Evolutionary conservation across 35 echinoderm and acorn worm species (phyloP).

Genomic region (Apostichopus californicus): DNA sequence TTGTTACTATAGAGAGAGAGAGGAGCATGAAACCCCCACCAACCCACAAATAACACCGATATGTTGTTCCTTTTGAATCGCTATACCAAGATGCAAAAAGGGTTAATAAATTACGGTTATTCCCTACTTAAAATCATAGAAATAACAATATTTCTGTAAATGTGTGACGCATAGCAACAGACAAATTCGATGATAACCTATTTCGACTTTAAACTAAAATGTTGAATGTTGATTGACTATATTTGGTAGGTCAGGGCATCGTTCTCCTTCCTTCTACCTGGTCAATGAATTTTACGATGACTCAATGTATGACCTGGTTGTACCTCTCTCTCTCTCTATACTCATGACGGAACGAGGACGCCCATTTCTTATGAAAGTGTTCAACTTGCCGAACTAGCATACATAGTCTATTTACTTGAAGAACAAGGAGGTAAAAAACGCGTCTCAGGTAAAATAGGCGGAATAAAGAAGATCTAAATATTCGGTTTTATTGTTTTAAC

Average conservation of each 20-base stretch:
- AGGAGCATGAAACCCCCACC: neutral
- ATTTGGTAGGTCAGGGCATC: neutral
- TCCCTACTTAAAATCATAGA: neutral
- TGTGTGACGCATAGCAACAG: neutral
- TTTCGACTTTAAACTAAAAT: neutral
- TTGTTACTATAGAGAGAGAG: neutral
- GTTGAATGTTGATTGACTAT: neutral
- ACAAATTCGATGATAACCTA: neutral
- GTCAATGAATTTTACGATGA: neutral
- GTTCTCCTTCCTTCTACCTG: neutral
- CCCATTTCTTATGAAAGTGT: too few relatives aligned
- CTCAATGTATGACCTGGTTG: neutral
- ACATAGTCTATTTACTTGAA: too few relatives aligned
- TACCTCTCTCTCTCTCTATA: neutral
- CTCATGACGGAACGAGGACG: too few relatives aligned
- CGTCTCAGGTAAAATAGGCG: too few relatives aligned
- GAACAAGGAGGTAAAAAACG: too few relatives aligned
- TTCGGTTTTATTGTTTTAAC: too few relatives aligned
- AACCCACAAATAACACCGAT: neutral
- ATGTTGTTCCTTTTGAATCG: neutral
- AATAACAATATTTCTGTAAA: slow-evolving; percentile 24
- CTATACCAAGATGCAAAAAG: neutral
- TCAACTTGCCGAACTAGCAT: too few relatives aligned
- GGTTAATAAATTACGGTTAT: neutral
- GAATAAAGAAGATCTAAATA: too few relatives aligned